phyloP scores from a whole-genome alignment of 2,113 vertebrate species.

The Ariopsis seemanni region DNA sequence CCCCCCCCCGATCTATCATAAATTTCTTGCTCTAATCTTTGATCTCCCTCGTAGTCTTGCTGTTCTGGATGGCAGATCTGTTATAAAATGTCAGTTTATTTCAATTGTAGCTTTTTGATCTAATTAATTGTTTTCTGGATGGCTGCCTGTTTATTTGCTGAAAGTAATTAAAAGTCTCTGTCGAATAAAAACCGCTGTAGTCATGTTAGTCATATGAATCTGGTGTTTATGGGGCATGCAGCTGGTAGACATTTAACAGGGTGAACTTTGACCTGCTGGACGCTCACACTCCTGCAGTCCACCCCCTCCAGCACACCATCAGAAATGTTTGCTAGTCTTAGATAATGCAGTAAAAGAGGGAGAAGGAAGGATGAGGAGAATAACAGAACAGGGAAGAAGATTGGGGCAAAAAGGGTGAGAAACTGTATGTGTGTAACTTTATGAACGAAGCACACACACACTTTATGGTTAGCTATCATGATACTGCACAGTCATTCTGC shows the following conservation, averaged over 20 bases:
- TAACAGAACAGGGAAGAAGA: neutral
- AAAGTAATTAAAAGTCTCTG: neutral
- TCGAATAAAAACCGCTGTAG: neutral
- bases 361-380: neutral
- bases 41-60: neutral
- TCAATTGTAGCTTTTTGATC: neutral
- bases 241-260: constrained; percentile 28
- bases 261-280: constrained; percentile 58
- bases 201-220: neutral
- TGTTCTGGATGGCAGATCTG: neutral
- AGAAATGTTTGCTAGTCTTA: neutral
- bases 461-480: neutral
- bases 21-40: neutral
- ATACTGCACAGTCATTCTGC: constrained; percentile 21
- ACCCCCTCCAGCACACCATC: neutral
- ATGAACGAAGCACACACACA: neutral
- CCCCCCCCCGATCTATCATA: neutral
- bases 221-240: constrained; percentile 20
- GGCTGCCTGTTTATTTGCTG: neutral
- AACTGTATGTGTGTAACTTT: constrained; percentile 3
- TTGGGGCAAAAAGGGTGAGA: neutral
- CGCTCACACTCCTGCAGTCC: neutral
- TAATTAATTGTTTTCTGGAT: neutral
- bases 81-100: neutral
- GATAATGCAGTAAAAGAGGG: neutral